A percentile compares a stretch with the other conserved stretches of the same genome.
Evolutionary conservation across 2,113 vertebrate genomes (phyloP).

Genomic region (Alethe diademata): DNA sequence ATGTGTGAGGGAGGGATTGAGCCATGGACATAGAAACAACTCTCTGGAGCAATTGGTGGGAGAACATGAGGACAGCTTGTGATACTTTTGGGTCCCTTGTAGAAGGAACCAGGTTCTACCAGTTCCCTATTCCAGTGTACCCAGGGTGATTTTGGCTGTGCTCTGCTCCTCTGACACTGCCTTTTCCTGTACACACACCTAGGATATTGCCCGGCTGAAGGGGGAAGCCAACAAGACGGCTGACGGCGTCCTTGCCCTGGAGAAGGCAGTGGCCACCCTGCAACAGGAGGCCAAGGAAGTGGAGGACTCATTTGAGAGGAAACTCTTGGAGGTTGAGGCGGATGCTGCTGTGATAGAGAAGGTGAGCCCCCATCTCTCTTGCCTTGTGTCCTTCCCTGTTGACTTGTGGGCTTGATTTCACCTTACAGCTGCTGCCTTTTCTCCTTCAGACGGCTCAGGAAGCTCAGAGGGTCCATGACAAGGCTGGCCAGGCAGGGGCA

Average conservation of each 20-base stretch:
- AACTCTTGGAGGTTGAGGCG: background rate
- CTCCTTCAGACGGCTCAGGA: slow-evolving; percentile 61
- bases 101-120: background rate
- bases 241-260: slow-evolving; percentile 70
- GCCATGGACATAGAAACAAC: background rate
- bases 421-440: background rate
- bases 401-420: background rate
- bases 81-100: background rate
- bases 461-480: slow-evolving; percentile 58
- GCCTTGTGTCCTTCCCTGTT: background rate
- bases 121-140: background rate
- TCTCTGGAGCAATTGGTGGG: background rate
- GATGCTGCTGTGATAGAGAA: slow-evolving; percentile 48
- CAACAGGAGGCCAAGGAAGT: slow-evolving; percentile 33
- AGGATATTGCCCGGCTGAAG: slow-evolving; percentile 73
- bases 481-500: slow-evolving; percentile 61
- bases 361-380: slow-evolving; percentile 17
- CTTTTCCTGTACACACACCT: background rate
- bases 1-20: background rate
- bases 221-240: slow-evolving; percentile 75
- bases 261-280: slow-evolving; percentile 71
- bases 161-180: background rate
- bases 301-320: slow-evolving; percentile 55
- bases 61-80: background rate
- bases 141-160: background rate